A percentile compares a stretch with the other conserved stretches of the same genome.
phyloP scores from a whole-genome alignment of 2,797 vertebrate genomes.

The Halcyon smyrnensis region DNA sequence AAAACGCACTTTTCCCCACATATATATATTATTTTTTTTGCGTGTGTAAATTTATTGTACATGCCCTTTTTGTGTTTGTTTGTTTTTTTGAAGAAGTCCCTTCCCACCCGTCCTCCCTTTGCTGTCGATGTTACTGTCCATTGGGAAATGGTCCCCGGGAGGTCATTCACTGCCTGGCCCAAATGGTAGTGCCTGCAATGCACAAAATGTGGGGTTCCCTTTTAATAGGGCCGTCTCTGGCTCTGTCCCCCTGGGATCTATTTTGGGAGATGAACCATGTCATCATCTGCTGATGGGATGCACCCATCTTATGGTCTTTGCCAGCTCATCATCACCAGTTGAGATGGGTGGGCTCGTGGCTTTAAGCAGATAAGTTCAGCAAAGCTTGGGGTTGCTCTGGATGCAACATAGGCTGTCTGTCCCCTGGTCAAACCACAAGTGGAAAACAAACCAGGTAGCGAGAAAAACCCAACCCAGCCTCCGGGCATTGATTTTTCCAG shows the following conservation, averaged over 20 bases:
- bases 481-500: slow-evolving; percentile 41
- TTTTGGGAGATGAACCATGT: background rate
- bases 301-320: background rate
- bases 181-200: background rate
- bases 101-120: background rate
- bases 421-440: slow-evolving; percentile 13
- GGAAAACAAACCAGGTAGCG: slow-evolving; percentile 31
- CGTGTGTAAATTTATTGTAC: slow-evolving; percentile 45
- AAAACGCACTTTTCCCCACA: slow-evolving; percentile 79
- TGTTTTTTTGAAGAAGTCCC: background rate
- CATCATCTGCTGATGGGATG: background rate
- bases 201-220: background rate
- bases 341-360: background rate
- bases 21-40: slow-evolving; percentile 20
- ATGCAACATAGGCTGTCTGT: background rate
- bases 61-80: slow-evolving; percentile 20
- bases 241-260: background rate
- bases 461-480: slow-evolving; percentile 41
- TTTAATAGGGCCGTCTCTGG: background rate
- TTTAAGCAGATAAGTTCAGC: background rate
- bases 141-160: background rate
- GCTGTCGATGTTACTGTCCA: slow-evolving; percentile 39
- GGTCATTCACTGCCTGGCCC: background rate
- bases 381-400: background rate
- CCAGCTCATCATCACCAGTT: background rate